Base-by-base conservation (phyloP, 92 coral and sea anemone species). In the Phenganax subtilis region DNA sequence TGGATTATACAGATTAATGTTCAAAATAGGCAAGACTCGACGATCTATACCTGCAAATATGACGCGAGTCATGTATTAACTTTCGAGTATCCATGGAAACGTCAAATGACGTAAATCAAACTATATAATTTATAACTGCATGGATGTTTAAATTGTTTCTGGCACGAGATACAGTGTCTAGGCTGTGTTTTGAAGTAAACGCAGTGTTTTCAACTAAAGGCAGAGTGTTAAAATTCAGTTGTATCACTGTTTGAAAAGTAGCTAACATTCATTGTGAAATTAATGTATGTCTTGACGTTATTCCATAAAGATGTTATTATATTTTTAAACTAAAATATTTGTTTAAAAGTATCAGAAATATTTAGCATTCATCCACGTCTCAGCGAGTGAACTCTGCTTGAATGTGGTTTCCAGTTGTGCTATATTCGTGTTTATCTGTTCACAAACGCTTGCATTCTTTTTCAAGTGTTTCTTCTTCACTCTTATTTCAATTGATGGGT, bases 1-100 rank as follows among this genome's bases (percentile, higher is more conserved):
- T 55, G 55, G 72, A 67, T 77, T 63, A 77, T 12, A 57, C 12
- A 63, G 55, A 51, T n/a, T 56, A 77, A 15, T 12, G 51, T 77
- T 77, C 60, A 12, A 7, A 47, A 54, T 53, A 52, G 28, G 25
- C 80, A 57, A 17, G 16, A 57, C 60, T 57, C 7, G 58, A 55
- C 58, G 9, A 55, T 7, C 58, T 20, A 55, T 55, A 7, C 8
- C 65, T 59, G 65, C 14, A 59, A 10, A 59, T 59, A 27, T 59
- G 65, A 59, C 17, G 28, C n/a, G 8, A 12, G 67, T 15, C 25
- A 20, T 20, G 25, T 20, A 20, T 20, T 20, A 20, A 20, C 25
- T 20, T 61, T 61, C 67, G n/a, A 28, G n/a, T 61, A 61, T 15
- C 67, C 8, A 10, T 25, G 14, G 54, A 2, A 8, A 68, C 73